These are phyloP conservation scores for human DNA, from an alignment of 2,113 vertebrate species.

Conservation along the genomic window DNA sequence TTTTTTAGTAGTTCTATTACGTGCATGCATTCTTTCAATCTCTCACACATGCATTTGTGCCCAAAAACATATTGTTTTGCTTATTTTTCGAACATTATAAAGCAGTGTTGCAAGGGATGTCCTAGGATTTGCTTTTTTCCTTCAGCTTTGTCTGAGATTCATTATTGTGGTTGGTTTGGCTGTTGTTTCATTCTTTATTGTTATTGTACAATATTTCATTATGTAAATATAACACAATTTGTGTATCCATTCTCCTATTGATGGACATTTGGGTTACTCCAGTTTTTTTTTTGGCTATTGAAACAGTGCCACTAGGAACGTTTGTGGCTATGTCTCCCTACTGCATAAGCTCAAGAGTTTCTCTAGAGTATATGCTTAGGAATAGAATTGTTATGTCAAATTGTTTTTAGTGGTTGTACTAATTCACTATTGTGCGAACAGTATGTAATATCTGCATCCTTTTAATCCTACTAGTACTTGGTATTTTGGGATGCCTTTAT, in stretches of 20 bases:
- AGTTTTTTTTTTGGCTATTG: not conserved
- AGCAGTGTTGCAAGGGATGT: not conserved
- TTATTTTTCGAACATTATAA: not conserved
- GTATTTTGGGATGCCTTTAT: not conserved
- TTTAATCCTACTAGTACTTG: not conserved
- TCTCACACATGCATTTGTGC: not conserved
- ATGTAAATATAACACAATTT: not conserved
- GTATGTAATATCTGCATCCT: not conserved
- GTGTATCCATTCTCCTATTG: not conserved
- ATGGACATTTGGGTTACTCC: not conserved
- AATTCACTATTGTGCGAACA: not conserved
- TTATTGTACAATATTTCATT: not conserved
- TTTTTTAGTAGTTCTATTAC: not conserved
- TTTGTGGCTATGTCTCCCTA: not conserved
- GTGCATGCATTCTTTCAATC: not conserved
- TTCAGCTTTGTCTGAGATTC: not conserved
- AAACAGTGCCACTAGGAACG: not conserved
- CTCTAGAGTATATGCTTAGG: not conserved
- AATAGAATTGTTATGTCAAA: not conserved
- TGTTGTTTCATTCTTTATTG: not conserved
- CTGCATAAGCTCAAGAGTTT: not conserved
- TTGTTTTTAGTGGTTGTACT: not conserved
- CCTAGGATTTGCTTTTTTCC: not conserved
- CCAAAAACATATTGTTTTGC: not conserved
- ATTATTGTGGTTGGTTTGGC: not conserved